Base-by-base conservation (phyloP, 2,888 invertebrate species). In the Escarpia spicata region DNA sequence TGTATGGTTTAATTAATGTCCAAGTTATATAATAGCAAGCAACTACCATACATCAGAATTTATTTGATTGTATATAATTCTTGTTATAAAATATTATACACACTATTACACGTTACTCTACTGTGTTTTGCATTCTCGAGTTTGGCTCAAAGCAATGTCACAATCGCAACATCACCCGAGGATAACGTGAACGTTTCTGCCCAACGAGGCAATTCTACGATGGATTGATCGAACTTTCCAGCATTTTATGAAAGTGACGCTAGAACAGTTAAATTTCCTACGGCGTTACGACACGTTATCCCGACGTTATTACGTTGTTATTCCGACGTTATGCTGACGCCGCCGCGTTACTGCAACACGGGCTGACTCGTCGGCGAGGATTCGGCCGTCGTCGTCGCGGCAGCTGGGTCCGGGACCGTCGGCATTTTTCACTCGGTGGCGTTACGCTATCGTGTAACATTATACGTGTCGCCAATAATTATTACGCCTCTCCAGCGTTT, bases 401-500 rank as follows among this genome's bases (percentile, higher is more conserved):
- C 75, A 6, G 26, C 75, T 19, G 15, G 75, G 2, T 75, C 75
- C 75, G 75, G 75, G 26, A 26, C 2, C 75, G 19, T n/a, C 19
- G 75, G 26, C n/a, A 6, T 6, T 15, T 3, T 26, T 75, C 26
- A 26, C 6, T 6, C 75, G 75, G 75, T 75, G 19, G 75, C 19
- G 26, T 75, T 75, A 26, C 75, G 75, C 75, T 26, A 75, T 26
- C 26, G 15, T 15, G 75, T 75, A 75, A 75, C 75, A n/a, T 26
- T 75, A 75, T 15, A 75, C 75, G 75, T 75, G 75, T 26, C 75
- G 75, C 75, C 75, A 75, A 75, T 75, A 75, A 75, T 75, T 75
- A 26, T 75, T 75, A n/a, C 75, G 75, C 75, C n/a, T 26, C 75
- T 75, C 75, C n/a, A 26, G n/a, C 75, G 75, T 75, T 75, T 26